Base-by-base conservation (phyloP, 1,140 invertebrate genomes). In the Cylas formicarius region DNA sequence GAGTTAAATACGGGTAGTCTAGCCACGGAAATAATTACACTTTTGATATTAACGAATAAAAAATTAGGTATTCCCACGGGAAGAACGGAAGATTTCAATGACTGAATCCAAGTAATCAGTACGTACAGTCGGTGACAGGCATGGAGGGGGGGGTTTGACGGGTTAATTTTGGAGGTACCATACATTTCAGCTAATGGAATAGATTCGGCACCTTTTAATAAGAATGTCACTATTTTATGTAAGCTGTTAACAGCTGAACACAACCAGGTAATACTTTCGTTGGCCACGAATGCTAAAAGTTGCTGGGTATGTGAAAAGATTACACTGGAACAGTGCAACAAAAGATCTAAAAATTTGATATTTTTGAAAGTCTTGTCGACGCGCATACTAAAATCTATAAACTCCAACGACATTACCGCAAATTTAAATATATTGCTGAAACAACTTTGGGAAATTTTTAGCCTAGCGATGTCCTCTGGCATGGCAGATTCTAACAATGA, bases 1-100 rank as follows among this genome's bases (percentile, higher is more conserved):
- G 78, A 80, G 64, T 84, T 84, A 0, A 86, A 72, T 5, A 80
- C 53, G 1, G 78, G 73, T 24, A 80, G 69, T 21, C 82, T 69
- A 8, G 75, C 67, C 10, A 85, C 49, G 50, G 72, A 76, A 13
- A 78, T 59, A 10, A 77, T 69, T 0, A 78, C 55, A 32, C 65
- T 70, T 51, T 63, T 67, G 22, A 74, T 57, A 2, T 57, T 46
- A 5, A 62, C 52, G 0, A 63, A 60, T 0, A 73, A 41, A 42
- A 69, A 72, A 1, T 22, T 36, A 2, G 72, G 72, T 33, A 74
- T 68, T 10, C 62, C 59, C 9, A 52, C 40, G 7, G 38, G n/a
- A n/a, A n/a, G n/a, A n/a, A n/a, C n/a, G n/a, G n/a, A n/a, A n/a
- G n/a, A n/a, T n/a, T n/a, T n/a, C n/a, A n/a, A n/a, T n/a, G n/a